These are phyloP conservation scores for Amblyteles armatorius DNA, from an alignment of 2,888 invertebrate genomes.

Conservation along the genomic window DNA sequence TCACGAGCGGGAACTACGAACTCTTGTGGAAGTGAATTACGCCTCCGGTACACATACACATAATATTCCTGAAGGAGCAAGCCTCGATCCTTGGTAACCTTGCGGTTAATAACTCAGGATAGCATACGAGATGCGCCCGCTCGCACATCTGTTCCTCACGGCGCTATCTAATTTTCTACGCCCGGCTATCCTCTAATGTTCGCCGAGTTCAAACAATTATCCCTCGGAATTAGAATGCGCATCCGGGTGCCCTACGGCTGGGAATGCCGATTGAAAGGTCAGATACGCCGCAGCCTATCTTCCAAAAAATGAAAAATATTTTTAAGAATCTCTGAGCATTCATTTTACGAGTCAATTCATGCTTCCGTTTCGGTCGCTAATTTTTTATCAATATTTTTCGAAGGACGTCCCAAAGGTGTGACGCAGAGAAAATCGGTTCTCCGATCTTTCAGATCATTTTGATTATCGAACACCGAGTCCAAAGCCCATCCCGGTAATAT, in stretches of 20 bases:
- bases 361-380: background rate
- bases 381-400: background rate
- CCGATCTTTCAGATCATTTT: no score
- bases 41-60: conserved; percentile 16
- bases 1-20: conserved; percentile 59
- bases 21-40: conserved; percentile 57
- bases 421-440: no score
- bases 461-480: no score
- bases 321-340: background rate
- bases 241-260: conserved; percentile 37
- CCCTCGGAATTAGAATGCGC: conserved; percentile 58
- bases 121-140: conserved; percentile 45
- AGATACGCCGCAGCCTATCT: conserved; percentile 1
- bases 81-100: conserved; percentile 60
- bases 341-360: background rate
- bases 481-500: conserved; percentile 56
- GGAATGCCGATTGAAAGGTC: conserved; percentile 34
- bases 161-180: conserved; percentile 62
- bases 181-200: conserved; percentile 63
- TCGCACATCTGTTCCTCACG: conserved; percentile 26
- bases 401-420: no score
- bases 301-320: background rate
- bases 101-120: conserved; percentile 72
- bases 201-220: conserved; percentile 64
- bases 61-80: conserved; percentile 49